phyloP scores from a whole-genome alignment of 2,888 invertebrate species.

The Tenthredo scrophulariae region DNA sequence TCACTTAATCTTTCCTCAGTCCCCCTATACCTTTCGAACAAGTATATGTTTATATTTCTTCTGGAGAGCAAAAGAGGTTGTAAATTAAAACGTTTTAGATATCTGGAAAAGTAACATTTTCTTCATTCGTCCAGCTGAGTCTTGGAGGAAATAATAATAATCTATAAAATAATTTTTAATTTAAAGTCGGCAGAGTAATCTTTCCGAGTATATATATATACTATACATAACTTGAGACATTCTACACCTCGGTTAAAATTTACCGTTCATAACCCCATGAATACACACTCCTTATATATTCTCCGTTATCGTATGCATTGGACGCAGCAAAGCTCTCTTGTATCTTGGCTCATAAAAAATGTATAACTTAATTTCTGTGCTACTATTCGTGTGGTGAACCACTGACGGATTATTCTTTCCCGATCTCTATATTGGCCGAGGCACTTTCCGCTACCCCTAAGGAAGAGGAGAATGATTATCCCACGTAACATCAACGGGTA shows the following conservation, averaged over 20 bases:
- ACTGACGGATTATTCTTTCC: constrained; percentile 20
- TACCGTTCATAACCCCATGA: neutral
- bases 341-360: constrained; percentile 37
- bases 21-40: neutral
- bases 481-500: constrained; percentile 7
- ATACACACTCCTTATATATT: neutral
- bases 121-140: neutral
- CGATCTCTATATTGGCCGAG: neutral
- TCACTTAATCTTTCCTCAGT: constrained; percentile 19
- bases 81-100: neutral
- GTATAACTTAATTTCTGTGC: constrained; percentile 43
- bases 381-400: neutral
- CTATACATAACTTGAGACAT: constrained; percentile 13
- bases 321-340: constrained; percentile 25
- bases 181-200: constrained; percentile 42
- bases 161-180: constrained; percentile 43
- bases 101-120: neutral
- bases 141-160: neutral
- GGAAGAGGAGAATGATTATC: constrained; percentile 21
- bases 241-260: constrained; percentile 20
- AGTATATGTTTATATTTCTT: neutral
- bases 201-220: neutral
- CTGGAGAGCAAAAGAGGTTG: neutral
- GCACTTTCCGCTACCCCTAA: neutral
- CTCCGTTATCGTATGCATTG: constrained; percentile 44